phyloP scores from a whole-genome alignment of 2,797 vertebrate genomes.

The Diplodus sargus region DNA sequence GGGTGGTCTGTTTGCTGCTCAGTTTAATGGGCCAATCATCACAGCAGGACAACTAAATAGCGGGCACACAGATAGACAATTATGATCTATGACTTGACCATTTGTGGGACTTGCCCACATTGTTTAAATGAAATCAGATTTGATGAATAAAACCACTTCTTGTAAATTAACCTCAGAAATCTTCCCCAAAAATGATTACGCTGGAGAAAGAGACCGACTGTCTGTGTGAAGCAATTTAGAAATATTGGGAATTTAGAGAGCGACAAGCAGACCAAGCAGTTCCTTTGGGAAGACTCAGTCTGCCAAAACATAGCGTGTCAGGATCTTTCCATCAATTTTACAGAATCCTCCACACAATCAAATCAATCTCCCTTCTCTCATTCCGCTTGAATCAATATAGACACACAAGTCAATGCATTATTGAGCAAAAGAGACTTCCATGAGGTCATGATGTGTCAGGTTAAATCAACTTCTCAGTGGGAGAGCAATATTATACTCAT shows the following conservation, averaged over 20 bases:
- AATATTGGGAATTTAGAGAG: neutral
- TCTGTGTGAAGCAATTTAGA: constrained; percentile 7
- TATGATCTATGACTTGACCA: neutral
- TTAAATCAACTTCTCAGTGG: neutral
- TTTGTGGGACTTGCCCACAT: neutral
- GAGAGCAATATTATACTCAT: neutral
- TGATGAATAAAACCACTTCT: neutral
- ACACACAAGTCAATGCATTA: constrained; percentile 25
- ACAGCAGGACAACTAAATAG: constrained; percentile 17
- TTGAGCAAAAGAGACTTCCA: neutral
- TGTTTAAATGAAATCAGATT: neutral
- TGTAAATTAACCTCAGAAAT: neutral
- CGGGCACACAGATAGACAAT: neutral
- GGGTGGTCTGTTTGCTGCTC: constrained; percentile 43
- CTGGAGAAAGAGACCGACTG: neutral
- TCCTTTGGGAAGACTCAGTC: constrained; percentile 20
- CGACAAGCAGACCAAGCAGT: neutral
- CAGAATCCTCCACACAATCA: constrained; percentile 23
- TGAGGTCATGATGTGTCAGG: neutral
- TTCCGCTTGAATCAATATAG: constrained; percentile 42
- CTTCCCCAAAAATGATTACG: neutral
- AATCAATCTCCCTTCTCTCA: constrained; percentile 27
- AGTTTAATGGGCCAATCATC: constrained; percentile 51
- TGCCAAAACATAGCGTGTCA: constrained; percentile 12
- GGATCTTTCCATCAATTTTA: constrained; percentile 27